Conservation (phyloP, 2,888 invertebrate genomes). For the Pristionchus arcanus region DNA sequence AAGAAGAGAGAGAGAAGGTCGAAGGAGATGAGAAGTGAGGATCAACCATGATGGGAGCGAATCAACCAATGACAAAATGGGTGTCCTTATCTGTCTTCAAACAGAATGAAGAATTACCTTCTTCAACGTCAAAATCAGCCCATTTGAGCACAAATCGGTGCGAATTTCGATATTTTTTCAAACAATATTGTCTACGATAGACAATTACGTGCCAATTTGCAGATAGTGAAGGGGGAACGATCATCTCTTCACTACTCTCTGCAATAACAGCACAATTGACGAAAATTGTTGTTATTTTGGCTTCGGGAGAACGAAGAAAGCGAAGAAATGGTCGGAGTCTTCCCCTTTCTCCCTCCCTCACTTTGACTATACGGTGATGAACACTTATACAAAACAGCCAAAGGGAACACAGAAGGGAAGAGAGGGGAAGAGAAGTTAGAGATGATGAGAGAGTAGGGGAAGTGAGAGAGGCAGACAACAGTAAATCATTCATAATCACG, state of each 20-base stretch:
- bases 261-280: background rate
- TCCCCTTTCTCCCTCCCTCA: background rate
- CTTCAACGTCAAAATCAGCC: no score
- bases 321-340: background rate
- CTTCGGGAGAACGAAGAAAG: background rate
- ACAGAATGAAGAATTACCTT: no score
- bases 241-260: background rate
- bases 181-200: no score
- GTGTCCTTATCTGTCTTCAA: background rate
- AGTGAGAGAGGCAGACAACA: background rate
- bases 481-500: conserved; percentile 28
- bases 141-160: no score
- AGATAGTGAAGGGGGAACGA: background rate
- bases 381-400: conserved; percentile 15
- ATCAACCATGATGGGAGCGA: background rate
- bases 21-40: background rate
- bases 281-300: conserved; percentile 17
- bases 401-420: background rate
- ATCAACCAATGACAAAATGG: background rate
- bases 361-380: conserved; percentile 13
- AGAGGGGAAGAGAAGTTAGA: background rate
- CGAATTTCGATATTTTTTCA: no score
- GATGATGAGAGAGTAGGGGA: conserved; percentile 7
- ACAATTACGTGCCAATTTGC: background rate
- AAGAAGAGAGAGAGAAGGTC: background rate